Evolutionary conservation across 1,140 invertebrate species (phyloP).

Genomic region (Belonocnema kinseyi): DNA sequence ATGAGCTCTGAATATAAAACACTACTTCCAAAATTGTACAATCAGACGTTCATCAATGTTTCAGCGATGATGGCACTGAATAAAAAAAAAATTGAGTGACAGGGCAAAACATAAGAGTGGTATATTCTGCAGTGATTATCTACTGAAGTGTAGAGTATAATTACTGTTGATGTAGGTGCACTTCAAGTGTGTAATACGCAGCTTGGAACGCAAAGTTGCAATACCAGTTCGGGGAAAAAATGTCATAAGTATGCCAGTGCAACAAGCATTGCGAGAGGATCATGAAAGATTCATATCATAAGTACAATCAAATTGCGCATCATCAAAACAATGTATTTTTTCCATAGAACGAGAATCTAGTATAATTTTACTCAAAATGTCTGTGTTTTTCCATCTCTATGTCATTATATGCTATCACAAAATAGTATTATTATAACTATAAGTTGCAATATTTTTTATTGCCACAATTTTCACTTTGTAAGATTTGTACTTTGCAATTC

Average conservation of each 20-base stretch:
- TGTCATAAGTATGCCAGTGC: neutral
- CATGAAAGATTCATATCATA: neutral
- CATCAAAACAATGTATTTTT: neutral
- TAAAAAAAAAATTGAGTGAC: no score
- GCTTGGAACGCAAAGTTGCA: neutral
- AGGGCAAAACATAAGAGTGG: no score
- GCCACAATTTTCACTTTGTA: no score
- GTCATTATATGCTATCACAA: neutral
- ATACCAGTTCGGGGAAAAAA: neutral
- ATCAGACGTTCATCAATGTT: no score
- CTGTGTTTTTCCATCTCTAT: neutral
- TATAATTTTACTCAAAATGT: neutral
- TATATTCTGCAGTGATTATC: no score
- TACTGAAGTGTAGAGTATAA: neutral
- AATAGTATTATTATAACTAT: neutral
- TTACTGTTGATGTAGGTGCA: constrained; percentile 6
- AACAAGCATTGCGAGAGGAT: no score
- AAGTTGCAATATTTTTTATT: neutral
- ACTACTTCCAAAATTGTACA: no score
- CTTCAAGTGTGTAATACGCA: neutral
- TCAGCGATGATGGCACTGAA: no score
- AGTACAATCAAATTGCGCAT: constrained; percentile 5
- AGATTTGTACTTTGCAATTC: no score
- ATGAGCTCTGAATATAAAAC: no score
- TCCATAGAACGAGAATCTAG: neutral